Evolutionary conservation across 2,113 vertebrate genomes (phyloP), one percentile per base, ranked within the genome.

Genomic region (Stigmatopora argus): DNA sequence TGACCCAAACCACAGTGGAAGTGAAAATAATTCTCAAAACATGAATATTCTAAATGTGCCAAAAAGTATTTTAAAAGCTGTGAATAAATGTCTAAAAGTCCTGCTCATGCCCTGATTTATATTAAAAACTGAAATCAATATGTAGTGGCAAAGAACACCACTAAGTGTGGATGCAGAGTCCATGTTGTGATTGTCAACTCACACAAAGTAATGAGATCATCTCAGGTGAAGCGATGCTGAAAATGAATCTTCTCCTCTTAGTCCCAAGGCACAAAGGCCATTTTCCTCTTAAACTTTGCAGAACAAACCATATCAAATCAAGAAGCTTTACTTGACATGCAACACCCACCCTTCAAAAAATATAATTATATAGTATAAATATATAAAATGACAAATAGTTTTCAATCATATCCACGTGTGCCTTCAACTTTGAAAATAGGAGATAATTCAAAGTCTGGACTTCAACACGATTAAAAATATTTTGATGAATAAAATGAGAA

Each of bases 121-220:
- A n/a, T 70, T 70, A 55, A 3, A 72, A 69, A 59, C 51, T 62
- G 35, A 58, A 67, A 77, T 81, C 69, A 73, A 80, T 72, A 80
- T 62, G 71, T 59, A 75, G 72, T 79, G 79, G 34, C n/a, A 35
- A 65, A 63, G 62, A 68, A 59, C 19, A 44, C 66, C 75, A 83
- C 74, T 80, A 61, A 64, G 75, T 68, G 64, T 58, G 64, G 45
- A 62, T 64, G 60, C 70, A 66, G 53, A 61, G 69, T 73, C 73
- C 67, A 67, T 55, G 49, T 55, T 17, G 44, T 46, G 68, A 78
- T 79, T 75, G 78, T 84, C 78, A 80, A 78, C 78, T 83, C 52
- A n/a, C 80, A 82, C 74, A 66, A 83, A 87, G 78, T 88, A 89
- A 90, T 88, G 86, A 90, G 84, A 85, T 88, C 83, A 82, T 87